A percentile compares a stretch with the other conserved stretches of the same genome.
Conservation (phyloP, 2,113 vertebrate genomes). For the Plestiodon gilberti region DNA sequence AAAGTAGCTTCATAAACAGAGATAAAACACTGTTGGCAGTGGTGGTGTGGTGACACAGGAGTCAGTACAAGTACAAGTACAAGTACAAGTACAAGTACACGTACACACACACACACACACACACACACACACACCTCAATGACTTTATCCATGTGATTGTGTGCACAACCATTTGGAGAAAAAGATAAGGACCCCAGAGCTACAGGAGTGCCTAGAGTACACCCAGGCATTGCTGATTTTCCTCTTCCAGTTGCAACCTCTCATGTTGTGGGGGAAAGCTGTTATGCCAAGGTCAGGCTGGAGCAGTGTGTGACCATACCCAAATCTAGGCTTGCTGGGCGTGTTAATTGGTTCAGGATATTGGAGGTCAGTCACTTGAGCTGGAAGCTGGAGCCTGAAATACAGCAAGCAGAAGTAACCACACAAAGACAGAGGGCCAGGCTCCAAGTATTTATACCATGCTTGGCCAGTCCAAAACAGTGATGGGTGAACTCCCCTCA, state of each 20-base stretch:
- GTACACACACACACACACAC: not conserved
- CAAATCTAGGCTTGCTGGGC: not conserved
- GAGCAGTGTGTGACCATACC: not conserved
- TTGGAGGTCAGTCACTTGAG: not conserved
- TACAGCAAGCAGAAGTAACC: not conserved
- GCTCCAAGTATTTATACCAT: not conserved
- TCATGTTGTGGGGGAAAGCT: not conserved
- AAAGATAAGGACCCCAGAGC: not conserved
- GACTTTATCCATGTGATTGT: not conserved
- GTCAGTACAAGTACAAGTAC: not conserved
- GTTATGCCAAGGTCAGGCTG: not conserved
- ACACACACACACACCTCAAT: not conserved
- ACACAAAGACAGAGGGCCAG: not conserved
- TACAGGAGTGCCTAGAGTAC: not conserved
- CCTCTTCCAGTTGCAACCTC: not conserved
- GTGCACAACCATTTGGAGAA: not conserved
- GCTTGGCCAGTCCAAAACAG: not conserved
- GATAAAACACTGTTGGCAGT: not conserved
- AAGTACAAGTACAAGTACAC: no score
- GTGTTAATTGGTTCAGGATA: not conserved
- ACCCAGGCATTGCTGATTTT: not conserved
- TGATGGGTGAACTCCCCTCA: not conserved
- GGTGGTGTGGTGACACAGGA: not conserved
- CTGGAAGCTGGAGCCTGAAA: not conserved
- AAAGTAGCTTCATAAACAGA: slow-evolving; percentile 28